Percentiles rank a stretch among this genome's conserved stretches.
Conservation (phyloP, 1,140 invertebrate genomes). For the Bombus superbus region DNA sequence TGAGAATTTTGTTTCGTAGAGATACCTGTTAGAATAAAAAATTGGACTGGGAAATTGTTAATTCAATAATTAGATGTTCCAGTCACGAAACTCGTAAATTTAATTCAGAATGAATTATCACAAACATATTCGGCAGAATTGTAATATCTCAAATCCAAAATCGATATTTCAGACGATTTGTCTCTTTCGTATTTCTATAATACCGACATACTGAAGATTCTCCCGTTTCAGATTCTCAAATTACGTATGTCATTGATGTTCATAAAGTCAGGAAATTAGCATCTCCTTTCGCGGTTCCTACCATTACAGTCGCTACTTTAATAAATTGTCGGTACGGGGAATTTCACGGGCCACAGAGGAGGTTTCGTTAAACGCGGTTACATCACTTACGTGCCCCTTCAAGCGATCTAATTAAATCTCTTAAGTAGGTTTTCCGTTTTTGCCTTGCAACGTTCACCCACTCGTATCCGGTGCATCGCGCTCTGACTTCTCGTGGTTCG, state of each 20-base stretch:
- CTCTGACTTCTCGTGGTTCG: background rate
- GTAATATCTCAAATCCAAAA: background rate
- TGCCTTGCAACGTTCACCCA: background rate
- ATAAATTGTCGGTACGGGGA: background rate
- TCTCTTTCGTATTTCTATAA: background rate
- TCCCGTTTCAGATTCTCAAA: background rate
- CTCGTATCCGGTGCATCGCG: background rate
- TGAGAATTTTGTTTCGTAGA: background rate
- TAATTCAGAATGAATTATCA: too few relatives aligned
- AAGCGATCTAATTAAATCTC: constrained; percentile 21
- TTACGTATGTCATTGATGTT: background rate
- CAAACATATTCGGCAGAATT: background rate
- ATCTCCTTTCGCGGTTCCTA: background rate
- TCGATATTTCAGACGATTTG: background rate
- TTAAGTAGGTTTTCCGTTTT: background rate
- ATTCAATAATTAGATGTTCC: too few relatives aligned
- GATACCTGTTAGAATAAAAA: background rate
- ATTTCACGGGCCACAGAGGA: background rate
- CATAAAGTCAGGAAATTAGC: constrained; percentile 5
- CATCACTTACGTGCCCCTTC: constrained; percentile 3
- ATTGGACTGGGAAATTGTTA: background rate
- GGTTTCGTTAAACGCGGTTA: constrained; percentile 1
- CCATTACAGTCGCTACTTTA: background rate
- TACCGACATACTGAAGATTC: background rate
- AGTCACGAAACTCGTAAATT: too few relatives aligned